Base-by-base conservation (phyloP, 2,113 vertebrate species). In the Illadopsis cleaveri region DNA sequence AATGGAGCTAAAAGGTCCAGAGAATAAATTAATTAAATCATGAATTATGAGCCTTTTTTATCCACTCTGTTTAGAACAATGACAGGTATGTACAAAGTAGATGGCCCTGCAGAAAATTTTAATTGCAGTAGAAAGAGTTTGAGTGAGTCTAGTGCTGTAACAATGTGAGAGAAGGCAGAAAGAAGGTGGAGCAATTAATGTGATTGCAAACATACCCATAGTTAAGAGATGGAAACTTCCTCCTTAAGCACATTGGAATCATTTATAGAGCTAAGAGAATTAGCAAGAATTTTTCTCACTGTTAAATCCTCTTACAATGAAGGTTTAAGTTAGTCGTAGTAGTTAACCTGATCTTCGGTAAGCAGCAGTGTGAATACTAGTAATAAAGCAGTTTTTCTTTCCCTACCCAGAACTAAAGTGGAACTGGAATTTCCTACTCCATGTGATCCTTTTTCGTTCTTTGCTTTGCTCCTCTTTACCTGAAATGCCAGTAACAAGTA, bases 261-360 rank as follows among this genome's bases (percentile, higher is more conserved):
- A 60, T 92, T 94, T 89, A 60, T 48, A 91, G 60, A 75, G 35
- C 33, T 71, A 86, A 90, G 45, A 83, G 38, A 93, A 89, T 92
- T 89, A 77, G 18, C 27, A 14, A 82, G 25, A 61, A 83, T 86
- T 95, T 78, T 95, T 86, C 60, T 81, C 44, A 48, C 47, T 17
- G 23, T 75, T 78, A 94, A 94, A 89, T 90, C 42, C 45, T 86
- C n/a, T 86, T 83, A 44, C 31, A 18, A 3, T 86, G 60, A 83
- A 93, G 79, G 54, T 78, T 90, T 88, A 88, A 68, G 30, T 35
- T 65, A 47, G 60, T 76, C n/a, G 48, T 64, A 38, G 60, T 28
- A 89, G 57, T 90, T 92, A 89, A 89, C 51, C 44, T 78, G 66
- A 84, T 95, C 51, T 81, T 92, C 86, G 82, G 47, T 75, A 78